phyloP scores from a whole-genome alignment of 2,888 invertebrate genomes.

The Dryobota labecula region DNA sequence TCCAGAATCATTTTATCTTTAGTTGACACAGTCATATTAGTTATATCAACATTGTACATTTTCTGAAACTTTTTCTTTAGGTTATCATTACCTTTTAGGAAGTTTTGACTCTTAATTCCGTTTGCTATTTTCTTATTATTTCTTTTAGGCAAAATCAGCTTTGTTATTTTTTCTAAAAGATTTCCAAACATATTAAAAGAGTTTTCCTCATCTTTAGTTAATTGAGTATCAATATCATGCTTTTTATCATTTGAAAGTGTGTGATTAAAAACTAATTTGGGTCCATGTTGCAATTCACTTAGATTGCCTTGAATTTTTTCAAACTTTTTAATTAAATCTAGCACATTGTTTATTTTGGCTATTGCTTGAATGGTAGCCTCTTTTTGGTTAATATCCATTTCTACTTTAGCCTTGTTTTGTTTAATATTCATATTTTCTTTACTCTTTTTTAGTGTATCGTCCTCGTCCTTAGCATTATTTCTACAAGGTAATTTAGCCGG shows the following conservation, averaged over 20 bases:
- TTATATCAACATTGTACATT: slow-evolving; percentile 72
- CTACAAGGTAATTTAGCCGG: slow-evolving; percentile 24
- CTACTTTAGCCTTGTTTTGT: slow-evolving; percentile 9
- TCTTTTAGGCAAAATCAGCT: slow-evolving; percentile 78
- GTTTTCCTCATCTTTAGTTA: slow-evolving; percentile 68
- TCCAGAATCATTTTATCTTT: slow-evolving; percentile 84
- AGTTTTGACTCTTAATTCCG: slow-evolving; percentile 70
- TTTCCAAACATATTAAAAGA: slow-evolving; percentile 79
- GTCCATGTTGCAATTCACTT: slow-evolving; percentile 65
- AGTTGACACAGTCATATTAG: slow-evolving; percentile 71
- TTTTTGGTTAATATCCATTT: slow-evolving; percentile 22
- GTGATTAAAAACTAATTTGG: slow-evolving; percentile 25
- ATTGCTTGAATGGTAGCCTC: slow-evolving; percentile 70
- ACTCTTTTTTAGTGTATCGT: not conserved
- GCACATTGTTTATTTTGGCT: slow-evolving; percentile 78
- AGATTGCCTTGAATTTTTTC: slow-evolving; percentile 76
- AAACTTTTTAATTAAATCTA: slow-evolving; percentile 80
- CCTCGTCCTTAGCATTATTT: slow-evolving; percentile 31
- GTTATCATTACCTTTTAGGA: slow-evolving; percentile 66
- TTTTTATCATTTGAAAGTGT: slow-evolving; percentile 5
- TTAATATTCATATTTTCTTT: not conserved
- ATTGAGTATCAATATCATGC: slow-evolving; percentile 7
- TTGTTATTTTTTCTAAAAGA: slow-evolving; percentile 81
- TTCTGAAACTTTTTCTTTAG: slow-evolving; percentile 72
- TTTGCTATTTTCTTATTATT: slow-evolving; percentile 71